These are phyloP conservation scores for Ceratosolen fusciceps DNA, from an alignment of 1,140 invertebrate species.

Conservation along the genomic window DNA sequence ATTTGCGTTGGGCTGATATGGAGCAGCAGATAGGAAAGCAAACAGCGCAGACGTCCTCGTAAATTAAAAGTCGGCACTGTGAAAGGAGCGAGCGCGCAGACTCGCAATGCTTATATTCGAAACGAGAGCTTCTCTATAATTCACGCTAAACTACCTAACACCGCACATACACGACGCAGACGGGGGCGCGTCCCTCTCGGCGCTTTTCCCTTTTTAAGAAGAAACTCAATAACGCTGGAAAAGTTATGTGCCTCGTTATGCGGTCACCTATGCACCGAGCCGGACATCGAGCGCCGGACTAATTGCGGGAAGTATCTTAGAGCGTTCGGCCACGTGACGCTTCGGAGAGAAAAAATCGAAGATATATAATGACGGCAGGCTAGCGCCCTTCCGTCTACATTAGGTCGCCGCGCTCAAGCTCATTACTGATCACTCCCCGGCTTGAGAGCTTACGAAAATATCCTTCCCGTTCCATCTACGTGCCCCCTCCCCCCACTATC, in stretches of 20 bases:
- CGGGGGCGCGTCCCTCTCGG: not conserved
- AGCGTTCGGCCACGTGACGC: not conserved
- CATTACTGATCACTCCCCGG: no score
- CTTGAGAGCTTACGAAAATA: no score
- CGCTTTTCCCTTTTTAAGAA: not conserved
- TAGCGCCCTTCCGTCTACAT: no score
- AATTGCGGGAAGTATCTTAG: not conserved
- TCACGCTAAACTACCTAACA: not conserved
- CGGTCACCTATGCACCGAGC: not conserved
- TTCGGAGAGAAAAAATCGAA: not conserved
- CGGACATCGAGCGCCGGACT: not conserved
- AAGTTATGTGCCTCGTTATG: not conserved
- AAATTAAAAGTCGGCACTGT: not conserved
- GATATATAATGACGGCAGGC: no score
- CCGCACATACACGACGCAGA: no score
- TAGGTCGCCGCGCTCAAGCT: no score
- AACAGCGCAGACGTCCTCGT: not conserved
- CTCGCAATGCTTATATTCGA: constrained; percentile 32
- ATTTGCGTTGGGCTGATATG: constrained; percentile 31
- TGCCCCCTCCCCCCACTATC: no score
- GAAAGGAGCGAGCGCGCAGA: not conserved
- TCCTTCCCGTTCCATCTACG: no score
- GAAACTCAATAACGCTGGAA: not conserved
- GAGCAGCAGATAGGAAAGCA: constrained; percentile 12
- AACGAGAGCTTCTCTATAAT: constrained; percentile 29